phyloP scores from a whole-genome alignment of 1,140 invertebrate genomes.

The Pseudobourletiella spinata region DNA sequence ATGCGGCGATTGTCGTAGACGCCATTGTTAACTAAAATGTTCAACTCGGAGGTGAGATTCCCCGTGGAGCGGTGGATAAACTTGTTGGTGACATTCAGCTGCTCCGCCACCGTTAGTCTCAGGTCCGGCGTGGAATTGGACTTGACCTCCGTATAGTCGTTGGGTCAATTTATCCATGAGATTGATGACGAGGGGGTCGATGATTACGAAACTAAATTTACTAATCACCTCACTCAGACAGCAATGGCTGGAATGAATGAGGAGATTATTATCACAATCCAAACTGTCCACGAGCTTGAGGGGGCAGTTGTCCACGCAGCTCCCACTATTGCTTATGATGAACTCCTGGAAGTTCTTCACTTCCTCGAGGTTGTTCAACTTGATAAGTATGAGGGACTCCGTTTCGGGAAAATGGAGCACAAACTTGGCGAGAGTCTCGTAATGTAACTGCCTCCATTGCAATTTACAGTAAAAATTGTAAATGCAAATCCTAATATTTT shows the following conservation, averaged over 20 bases:
- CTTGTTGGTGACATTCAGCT: background rate
- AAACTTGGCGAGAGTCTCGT: background rate
- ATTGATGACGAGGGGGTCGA: conserved; percentile 7
- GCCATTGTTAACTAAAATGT: background rate
- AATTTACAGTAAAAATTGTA: too few relatives aligned
- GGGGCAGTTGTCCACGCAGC: conserved; percentile 50
- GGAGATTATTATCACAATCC: conserved; percentile 39
- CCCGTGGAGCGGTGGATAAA: background rate
- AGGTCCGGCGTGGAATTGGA: conserved; percentile 20
- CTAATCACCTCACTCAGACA: conserved; percentile 57
- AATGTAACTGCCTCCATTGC: too few relatives aligned
- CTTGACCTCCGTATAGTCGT: conserved; percentile 2
- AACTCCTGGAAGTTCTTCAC: conserved; percentile 1
- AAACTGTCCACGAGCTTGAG: conserved; percentile 70
- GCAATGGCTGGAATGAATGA: conserved; percentile 45
- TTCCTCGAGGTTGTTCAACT: background rate
- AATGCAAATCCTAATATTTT: too few relatives aligned
- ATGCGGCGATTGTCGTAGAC: background rate
- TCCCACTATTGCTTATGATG: background rate
- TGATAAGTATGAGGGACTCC: background rate
- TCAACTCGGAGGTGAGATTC: background rate
- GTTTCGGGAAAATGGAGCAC: conserved; percentile 4
- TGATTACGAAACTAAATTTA: conserved; percentile 35
- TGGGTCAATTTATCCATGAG: background rate
- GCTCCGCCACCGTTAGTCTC: background rate